Percentiles rank a stretch among this genome's conserved stretches.
phyloP scores from a whole-genome alignment of 2,888 invertebrate species.

The Myathropa florea region DNA sequence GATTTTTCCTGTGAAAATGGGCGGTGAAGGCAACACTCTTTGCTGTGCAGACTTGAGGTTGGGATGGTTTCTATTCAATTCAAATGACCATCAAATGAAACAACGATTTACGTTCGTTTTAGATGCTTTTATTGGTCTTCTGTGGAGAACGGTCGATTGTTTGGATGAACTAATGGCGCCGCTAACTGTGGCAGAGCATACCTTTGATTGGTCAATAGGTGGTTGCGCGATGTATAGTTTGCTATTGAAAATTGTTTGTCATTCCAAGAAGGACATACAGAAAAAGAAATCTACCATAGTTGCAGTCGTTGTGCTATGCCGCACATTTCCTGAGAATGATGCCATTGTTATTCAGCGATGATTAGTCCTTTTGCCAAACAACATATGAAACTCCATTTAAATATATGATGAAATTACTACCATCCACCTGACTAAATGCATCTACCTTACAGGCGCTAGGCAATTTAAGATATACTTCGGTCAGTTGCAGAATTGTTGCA shows the following conservation, averaged over 20 bases:
- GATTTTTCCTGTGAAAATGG: slow-evolving; percentile 65
- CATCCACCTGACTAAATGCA: no score
- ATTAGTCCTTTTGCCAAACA: no score
- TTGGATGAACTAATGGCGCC: slow-evolving; percentile 30
- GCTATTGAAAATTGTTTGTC: not conserved
- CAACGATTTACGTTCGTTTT: slow-evolving; percentile 13
- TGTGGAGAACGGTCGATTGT: not conserved
- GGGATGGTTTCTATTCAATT: slow-evolving; percentile 15
- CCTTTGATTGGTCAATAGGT: slow-evolving; percentile 4
- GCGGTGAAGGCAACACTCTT: slow-evolving; percentile 23
- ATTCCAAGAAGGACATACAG: not conserved
- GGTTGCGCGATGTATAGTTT: not conserved
- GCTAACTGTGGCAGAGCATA: not conserved
- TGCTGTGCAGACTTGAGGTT: not conserved
- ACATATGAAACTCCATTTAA: no score
- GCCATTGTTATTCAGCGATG: not conserved
- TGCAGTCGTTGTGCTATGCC: not conserved
- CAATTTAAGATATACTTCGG: no score
- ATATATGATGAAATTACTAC: no score
- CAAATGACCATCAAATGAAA: slow-evolving; percentile 19
- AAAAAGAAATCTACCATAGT: not conserved
- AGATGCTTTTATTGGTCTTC: not conserved
- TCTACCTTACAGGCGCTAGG: no score
- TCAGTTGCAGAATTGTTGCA: no score
- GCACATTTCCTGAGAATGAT: not conserved